Conservation (phyloP, 2,113 vertebrate species). For the Anoura caudifer region DNA sequence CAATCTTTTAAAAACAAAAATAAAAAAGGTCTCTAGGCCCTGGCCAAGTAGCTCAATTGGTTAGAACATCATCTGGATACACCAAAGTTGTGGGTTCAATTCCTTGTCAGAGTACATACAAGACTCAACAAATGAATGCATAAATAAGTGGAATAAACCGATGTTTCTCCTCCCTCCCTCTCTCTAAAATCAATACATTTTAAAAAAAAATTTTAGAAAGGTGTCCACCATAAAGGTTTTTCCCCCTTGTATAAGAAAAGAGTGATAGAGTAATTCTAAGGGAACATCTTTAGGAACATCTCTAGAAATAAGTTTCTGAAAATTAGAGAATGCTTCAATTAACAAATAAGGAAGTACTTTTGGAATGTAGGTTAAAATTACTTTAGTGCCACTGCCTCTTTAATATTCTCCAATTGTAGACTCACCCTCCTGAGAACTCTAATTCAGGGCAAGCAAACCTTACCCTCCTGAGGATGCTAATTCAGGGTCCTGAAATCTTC, state of each 20-base stretch:
- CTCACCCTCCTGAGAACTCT: constrained; percentile 52
- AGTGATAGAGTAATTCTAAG: neutral
- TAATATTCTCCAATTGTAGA: constrained; percentile 50
- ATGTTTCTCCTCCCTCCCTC: too few relatives aligned
- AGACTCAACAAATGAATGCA: too few relatives aligned
- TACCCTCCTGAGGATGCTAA: constrained; percentile 45
- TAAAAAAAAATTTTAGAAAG: neutral
- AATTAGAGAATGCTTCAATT: constrained; percentile 35
- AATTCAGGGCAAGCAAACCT: constrained; percentile 67
- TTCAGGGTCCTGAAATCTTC: constrained; percentile 42
- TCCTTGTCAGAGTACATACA: too few relatives aligned
- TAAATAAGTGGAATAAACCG: too few relatives aligned
- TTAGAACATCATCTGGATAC: too few relatives aligned
- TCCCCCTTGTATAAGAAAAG: neutral
- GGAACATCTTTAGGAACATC: neutral
- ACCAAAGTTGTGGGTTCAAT: too few relatives aligned
- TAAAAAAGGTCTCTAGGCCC: too few relatives aligned
- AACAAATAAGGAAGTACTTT: constrained; percentile 21
- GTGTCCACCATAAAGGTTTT: neutral
- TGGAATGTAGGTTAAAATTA: constrained; percentile 64
- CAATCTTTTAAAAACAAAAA: too few relatives aligned
- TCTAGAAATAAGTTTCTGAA: neutral
- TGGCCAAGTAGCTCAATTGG: too few relatives aligned
- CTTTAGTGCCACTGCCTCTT: constrained; percentile 20
- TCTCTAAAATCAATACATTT: too few relatives aligned